A percentile compares a stretch with the other conserved stretches of the same genome.
phyloP scores from a whole-genome alignment of 2,888 invertebrate species.

The Stenchaetothrips biformis region DNA sequence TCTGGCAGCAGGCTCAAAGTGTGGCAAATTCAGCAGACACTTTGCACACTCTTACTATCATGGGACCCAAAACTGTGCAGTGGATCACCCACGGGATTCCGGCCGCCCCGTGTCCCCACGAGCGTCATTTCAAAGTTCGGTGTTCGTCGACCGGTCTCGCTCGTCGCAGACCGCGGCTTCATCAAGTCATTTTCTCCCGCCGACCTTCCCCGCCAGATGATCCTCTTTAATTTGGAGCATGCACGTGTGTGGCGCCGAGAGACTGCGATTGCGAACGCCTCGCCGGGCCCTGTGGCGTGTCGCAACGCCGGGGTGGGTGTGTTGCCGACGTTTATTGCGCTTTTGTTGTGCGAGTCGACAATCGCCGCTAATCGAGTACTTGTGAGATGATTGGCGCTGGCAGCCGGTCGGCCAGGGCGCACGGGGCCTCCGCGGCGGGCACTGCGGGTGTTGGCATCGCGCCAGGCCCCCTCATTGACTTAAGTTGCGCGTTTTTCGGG shows the following conservation, averaged over 20 bases:
- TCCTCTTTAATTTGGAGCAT: background rate
- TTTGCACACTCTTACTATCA: too few relatives aligned
- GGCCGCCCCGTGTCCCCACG: too few relatives aligned
- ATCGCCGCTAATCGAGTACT: too few relatives aligned
- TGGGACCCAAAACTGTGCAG: too few relatives aligned
- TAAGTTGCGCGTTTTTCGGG: too few relatives aligned
- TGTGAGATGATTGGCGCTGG: background rate
- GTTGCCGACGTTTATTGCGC: background rate
- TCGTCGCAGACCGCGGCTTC: background rate
- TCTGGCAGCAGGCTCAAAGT: too few relatives aligned
- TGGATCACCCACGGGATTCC: too few relatives aligned
- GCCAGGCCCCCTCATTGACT: too few relatives aligned
- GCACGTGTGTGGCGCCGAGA: background rate
- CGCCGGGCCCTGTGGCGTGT: background rate
- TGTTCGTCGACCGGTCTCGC: too few relatives aligned
- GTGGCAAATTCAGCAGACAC: too few relatives aligned
- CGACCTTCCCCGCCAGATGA: background rate
- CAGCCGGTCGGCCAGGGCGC: background rate
- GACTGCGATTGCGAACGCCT: background rate
- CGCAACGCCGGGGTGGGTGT: background rate
- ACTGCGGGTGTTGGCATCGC: too few relatives aligned
- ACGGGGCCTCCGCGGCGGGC: background rate
- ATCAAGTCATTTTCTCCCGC: background rate
- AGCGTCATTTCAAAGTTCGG: too few relatives aligned
- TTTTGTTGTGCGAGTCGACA: background rate